Base-by-base conservation (phyloP, 1,140 invertebrate genomes). In the Pinna nobilis region DNA sequence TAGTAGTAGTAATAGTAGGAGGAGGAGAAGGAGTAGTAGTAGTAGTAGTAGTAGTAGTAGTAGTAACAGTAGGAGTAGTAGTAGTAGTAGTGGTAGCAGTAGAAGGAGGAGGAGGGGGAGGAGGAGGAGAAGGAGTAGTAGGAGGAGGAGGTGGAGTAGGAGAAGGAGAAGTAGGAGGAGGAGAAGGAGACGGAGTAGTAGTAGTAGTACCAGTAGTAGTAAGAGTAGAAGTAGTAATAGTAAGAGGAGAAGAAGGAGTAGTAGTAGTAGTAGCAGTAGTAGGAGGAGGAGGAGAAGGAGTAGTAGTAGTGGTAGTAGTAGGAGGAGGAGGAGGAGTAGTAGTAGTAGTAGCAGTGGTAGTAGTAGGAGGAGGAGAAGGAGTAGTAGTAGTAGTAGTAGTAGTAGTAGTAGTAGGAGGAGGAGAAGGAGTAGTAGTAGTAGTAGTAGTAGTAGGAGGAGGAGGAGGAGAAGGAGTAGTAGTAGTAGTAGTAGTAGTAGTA, bases 101-200 rank as follows among this genome's bases (percentile, higher is more conserved):
- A 20, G 35, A 35, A 44, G 59, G 59, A 32, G 35, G 44, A 15
- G 41, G 47, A 3, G 37, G 33, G 39, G 55, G 44, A n/a, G 41
- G 53, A 32, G 28, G n/a, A 18, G 49, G 44, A 5, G 53, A 49
- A 2, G 44, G 32, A 6, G 50, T 41, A 4, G 35, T 23, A 9
- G 65, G 55, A 0, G 47, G 65, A 39, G 53, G 64, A 37, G 55
- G 51, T 23, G 49, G 25, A 1, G 55, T 41, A 37, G 64, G 35
- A 2, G 47, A 30, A 41, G 53, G 35, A 1, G 32, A 28, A 11
- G 57, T n/a, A 11, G 41, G 49, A 25, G 25, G 15, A 3, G 37
- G 51, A 37, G 64, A 33, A 18, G 33, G 37, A 2, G 64, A 30
- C 1, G 41, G 32, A 47, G 47, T n/a, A 1, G 35, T 18, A 0